Conservation (phyloP, 1,140 invertebrate species). For the Paramacrobiotus metropolitanus region DNA sequence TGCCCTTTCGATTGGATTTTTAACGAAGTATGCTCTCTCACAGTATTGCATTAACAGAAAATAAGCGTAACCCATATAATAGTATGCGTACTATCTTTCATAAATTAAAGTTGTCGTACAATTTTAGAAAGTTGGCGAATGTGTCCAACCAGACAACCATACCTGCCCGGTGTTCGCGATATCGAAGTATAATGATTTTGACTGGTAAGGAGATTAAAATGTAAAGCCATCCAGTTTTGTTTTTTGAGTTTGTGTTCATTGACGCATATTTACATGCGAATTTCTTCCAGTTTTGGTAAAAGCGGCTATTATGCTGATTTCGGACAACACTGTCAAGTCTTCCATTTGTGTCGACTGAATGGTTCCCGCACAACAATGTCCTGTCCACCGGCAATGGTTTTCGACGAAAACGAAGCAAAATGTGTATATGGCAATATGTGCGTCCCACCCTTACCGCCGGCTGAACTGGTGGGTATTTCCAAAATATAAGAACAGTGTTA, state of each 20-base stretch:
- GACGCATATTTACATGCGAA: neutral
- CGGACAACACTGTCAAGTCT: neutral
- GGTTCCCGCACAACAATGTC: neutral
- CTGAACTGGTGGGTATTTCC: neutral
- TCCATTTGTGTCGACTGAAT: slow-evolving; percentile 1
- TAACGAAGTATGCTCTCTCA: neutral
- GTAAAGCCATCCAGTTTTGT: too few relatives aligned
- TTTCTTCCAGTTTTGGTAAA: neutral
- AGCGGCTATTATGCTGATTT: neutral
- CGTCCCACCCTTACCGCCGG: neutral
- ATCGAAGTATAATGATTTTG: neutral
- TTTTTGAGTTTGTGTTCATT: neutral
- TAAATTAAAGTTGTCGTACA: too few relatives aligned
- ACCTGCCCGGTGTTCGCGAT: neutral
- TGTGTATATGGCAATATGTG: neutral
- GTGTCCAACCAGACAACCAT: neutral
- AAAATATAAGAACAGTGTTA: too few relatives aligned
- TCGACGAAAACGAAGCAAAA: slow-evolving; percentile 1
- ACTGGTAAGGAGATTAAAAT: neutral
- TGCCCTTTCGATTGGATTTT: neutral
- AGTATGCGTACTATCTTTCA: neutral
- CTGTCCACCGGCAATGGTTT: neutral
- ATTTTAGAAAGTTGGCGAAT: neutral
- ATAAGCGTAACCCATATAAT: neutral
- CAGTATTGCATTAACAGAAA: neutral